phyloP scores from a whole-genome alignment of 1,140 invertebrate species.

The Habropoda laboriosa region DNA sequence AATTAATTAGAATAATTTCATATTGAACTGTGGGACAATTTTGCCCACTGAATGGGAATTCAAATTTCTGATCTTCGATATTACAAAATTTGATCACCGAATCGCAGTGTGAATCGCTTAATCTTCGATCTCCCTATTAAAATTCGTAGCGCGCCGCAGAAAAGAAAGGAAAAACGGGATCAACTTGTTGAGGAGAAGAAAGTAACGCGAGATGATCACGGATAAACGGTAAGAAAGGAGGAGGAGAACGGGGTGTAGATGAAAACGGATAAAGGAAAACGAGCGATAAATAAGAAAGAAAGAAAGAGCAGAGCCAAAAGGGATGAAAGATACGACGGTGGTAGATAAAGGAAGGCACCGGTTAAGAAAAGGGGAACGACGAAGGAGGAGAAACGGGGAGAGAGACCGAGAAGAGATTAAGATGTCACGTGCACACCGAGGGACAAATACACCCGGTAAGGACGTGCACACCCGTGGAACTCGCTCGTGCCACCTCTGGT shows the following conservation, averaged over 20 bases:
- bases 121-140: no score
- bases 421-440: constrained; percentile 69
- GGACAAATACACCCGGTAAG: constrained; percentile 59
- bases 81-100: no score
- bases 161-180: background rate
- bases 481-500: constrained; percentile 54
- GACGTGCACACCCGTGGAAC: constrained; percentile 49
- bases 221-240: background rate
- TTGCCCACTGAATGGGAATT: no score
- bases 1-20: no score
- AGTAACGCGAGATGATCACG: constrained; percentile 24
- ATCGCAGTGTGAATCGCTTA: no score
- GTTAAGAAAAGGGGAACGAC: background rate
- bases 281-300: constrained; percentile 42
- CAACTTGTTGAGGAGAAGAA: constrained; percentile 8
- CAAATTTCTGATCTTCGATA: no score
- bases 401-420: constrained; percentile 65
- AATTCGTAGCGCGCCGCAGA: background rate
- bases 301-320: constrained; percentile 17
- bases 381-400: background rate
- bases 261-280: constrained; percentile 31
- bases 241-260: background rate
- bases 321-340: constrained; percentile 32
- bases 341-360: background rate
- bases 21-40: no score